Evolutionary conservation across 2,797 vertebrate species (phyloP).

Genomic region (Platalea minor): DNA sequence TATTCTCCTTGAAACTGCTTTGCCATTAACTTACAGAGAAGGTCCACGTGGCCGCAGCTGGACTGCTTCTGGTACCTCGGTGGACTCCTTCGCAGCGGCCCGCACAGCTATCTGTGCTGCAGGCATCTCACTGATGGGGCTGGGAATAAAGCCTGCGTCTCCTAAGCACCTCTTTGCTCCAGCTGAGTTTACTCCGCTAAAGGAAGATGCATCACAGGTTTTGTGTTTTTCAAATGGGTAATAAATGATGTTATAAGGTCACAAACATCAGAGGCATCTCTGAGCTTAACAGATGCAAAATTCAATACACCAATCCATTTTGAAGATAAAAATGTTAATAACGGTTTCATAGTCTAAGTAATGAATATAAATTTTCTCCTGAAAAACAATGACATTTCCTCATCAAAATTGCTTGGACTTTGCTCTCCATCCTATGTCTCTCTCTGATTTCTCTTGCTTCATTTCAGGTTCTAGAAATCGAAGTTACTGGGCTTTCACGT

Average conservation of each 20-base stretch:
- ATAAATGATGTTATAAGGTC: not conserved
- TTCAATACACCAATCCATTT: not conserved
- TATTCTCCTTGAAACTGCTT: not conserved
- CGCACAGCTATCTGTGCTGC: not conserved
- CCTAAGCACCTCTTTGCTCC: not conserved
- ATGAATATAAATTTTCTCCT: not conserved
- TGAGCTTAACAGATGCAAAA: not conserved
- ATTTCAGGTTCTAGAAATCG: not conserved
- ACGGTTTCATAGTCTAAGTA: not conserved
- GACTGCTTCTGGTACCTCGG: not conserved
- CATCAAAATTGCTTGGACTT: not conserved
- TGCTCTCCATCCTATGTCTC: not conserved
- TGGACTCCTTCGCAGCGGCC: not conserved
- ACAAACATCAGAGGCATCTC: not conserved
- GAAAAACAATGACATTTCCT: not conserved
- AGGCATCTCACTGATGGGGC: not conserved
- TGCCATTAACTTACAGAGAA: not conserved
- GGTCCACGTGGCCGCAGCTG: not conserved
- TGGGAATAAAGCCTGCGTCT: fast-evolving
- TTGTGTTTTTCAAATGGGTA: not conserved
- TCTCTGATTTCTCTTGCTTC: not conserved
- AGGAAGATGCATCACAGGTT: not conserved
- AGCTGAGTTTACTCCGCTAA: not conserved
- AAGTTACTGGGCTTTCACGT: not conserved
- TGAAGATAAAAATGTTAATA: not conserved